Base-by-base conservation (phyloP, 2,888 invertebrate genomes). In the Drosophila crucigera region DNA sequence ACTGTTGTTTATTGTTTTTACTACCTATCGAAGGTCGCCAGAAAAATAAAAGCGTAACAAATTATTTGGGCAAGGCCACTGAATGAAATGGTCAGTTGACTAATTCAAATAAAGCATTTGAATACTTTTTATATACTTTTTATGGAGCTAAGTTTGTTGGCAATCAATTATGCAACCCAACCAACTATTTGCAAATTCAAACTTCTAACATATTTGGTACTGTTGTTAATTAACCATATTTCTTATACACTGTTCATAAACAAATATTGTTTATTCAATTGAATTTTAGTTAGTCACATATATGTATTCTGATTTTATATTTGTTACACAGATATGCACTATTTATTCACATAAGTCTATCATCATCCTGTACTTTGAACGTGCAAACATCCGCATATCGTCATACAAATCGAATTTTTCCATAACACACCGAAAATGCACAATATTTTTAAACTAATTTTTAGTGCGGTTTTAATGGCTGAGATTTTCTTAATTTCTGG, bases 1-100 rank as follows among this genome's bases (percentile, higher is more conserved):
- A 56, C 61, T 65, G 71, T 68, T 73, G 68, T 65, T 65, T 65
- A 61, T 76, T 76, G 65, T 73, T 78, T 64, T 65, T 35, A 53
- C 47, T 62, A 54, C 55, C 39, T 62, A 73, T 61, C 66, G 73
- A 77, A 77, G 81, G 78, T 53, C 53, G 43, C 16, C 28, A 10
- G 50, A 11, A 28, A 50, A 62, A 78, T 64, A 55, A 72, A 76
- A 47, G 55, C 54, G 43, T 31, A 58, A 43, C 64, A 76, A 71
- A 64, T 63, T 59, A 61, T 76, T 72, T 64, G 65, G 59, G 30
- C 39, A 49, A 69, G 41, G 35, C 33, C 31, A 33, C 9, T 6
- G 28, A 60, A 31, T 58, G 31, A 43, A 65, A 68, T 52, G 52
- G 49, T 47, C 53, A 22, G 55, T 11, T n/a, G 28, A 33, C 35